Percentiles rank a stretch among this genome's conserved stretches.
phyloP scores from a whole-genome alignment of 2,888 invertebrate genomes.

The Cosmia pyralina region DNA sequence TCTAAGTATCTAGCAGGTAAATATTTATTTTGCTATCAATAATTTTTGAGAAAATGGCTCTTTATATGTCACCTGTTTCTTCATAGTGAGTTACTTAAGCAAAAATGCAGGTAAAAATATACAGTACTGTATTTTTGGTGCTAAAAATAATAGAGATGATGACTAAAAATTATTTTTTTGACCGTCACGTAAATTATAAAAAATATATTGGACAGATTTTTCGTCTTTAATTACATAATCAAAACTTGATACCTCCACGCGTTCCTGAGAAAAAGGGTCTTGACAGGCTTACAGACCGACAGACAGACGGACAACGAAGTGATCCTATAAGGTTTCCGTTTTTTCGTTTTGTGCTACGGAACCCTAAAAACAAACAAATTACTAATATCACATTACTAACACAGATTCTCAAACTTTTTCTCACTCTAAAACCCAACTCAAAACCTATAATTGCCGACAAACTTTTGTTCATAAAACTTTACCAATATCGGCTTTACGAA shows the following conservation, averaged over 20 bases:
- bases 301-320: too few relatives aligned
- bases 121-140: neutral
- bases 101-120: neutral
- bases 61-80: conserved; percentile 16
- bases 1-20: conserved; percentile 13
- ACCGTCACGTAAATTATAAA: too few relatives aligned
- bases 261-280: too few relatives aligned
- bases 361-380: neutral
- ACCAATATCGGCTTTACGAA: conserved; percentile 81
- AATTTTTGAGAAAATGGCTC: conserved; percentile 25
- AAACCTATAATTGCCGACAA: conserved; percentile 52
- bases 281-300: too few relatives aligned
- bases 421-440: conserved; percentile 18
- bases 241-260: too few relatives aligned
- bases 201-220: too few relatives aligned
- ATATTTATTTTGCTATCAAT: conserved; percentile 40
- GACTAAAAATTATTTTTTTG: too few relatives aligned
- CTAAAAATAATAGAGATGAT: neutral
- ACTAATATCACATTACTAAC: neutral
- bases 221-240: too few relatives aligned
- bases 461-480: conserved; percentile 72
- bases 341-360: neutral
- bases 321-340: too few relatives aligned
- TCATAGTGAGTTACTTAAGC: conserved; percentile 23
- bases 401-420: neutral